Conservation (phyloP, 2,113 vertebrate species). For the Protobothrops mucrosquamatus region DNA sequence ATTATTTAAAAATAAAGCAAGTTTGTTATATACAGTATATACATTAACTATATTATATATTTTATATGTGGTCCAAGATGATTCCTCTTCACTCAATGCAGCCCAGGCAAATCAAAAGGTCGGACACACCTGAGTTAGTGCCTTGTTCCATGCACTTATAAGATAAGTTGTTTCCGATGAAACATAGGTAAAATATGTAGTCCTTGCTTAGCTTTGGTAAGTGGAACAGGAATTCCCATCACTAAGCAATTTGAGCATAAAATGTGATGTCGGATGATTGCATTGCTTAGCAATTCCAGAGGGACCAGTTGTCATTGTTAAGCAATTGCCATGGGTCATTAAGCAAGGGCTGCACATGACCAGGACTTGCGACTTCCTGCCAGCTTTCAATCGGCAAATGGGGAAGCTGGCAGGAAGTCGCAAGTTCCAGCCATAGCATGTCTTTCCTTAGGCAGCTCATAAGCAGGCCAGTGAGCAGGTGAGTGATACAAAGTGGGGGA, state of each 20-base stretch:
- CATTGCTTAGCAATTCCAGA: background rate
- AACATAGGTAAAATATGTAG: background rate
- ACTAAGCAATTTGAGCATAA: background rate
- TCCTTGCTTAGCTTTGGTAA: background rate
- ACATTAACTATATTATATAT: background rate
- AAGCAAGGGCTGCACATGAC: background rate
- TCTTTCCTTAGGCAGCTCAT: background rate
- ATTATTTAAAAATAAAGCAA: background rate
- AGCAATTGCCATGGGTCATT: background rate
- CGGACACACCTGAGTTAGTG: background rate
- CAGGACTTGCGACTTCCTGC: background rate
- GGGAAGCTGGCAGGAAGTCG: background rate
- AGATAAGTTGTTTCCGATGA: background rate
- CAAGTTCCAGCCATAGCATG: background rate
- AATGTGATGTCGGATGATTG: background rate
- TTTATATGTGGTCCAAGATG: background rate
- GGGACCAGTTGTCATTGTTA: background rate
- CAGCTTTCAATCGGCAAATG: background rate
- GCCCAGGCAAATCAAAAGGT: background rate
- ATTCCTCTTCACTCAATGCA: background rate
- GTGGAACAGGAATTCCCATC: background rate
- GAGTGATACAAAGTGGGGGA: background rate
- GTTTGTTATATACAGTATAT: background rate
- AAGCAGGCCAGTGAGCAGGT: background rate
- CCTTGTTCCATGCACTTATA: background rate